These are phyloP conservation scores for Polydrusus pterygomalis DNA, from an alignment of 2,888 invertebrate genomes.

Conservation along the genomic window DNA sequence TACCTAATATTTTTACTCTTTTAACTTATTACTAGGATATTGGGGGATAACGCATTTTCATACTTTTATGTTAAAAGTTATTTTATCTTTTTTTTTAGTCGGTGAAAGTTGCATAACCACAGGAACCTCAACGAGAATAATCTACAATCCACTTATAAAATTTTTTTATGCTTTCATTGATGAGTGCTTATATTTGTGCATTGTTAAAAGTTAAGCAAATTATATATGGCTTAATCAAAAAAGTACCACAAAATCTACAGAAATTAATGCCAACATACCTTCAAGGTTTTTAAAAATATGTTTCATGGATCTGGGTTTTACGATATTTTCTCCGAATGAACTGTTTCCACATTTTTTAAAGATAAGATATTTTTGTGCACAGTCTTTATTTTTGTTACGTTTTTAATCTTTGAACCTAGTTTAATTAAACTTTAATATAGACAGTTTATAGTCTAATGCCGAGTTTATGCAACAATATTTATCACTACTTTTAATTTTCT, in stretches of 20 bases:
- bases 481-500: not conserved
- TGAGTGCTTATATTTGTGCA: not conserved
- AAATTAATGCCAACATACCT: not conserved
- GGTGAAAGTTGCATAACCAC: conserved; percentile 57
- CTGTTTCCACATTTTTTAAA: not conserved
- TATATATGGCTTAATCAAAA: not conserved
- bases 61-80: not conserved
- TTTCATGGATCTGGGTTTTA: not conserved
- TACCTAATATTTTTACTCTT: no score
- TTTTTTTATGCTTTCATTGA: conserved; percentile 1
- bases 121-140: not conserved
- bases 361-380: conserved; percentile 14
- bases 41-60: no score
- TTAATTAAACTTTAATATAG: conserved; percentile 23
- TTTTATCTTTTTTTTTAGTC: conserved; percentile 57
- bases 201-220: conserved; percentile 3
- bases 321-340: not conserved
- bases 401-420: conserved; percentile 28
- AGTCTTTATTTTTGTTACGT: conserved; percentile 27
- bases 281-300: not conserved
- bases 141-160: conserved; percentile 4
- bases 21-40: no score
- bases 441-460: not conserved
- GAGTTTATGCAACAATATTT: not conserved
- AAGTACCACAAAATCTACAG: not conserved